A percentile compares a stretch with the other conserved stretches of the same genome.
These are phyloP conservation scores for Muscicapa comitata DNA, from an alignment of 2,797 vertebrate genomes.

Conservation along the genomic window DNA sequence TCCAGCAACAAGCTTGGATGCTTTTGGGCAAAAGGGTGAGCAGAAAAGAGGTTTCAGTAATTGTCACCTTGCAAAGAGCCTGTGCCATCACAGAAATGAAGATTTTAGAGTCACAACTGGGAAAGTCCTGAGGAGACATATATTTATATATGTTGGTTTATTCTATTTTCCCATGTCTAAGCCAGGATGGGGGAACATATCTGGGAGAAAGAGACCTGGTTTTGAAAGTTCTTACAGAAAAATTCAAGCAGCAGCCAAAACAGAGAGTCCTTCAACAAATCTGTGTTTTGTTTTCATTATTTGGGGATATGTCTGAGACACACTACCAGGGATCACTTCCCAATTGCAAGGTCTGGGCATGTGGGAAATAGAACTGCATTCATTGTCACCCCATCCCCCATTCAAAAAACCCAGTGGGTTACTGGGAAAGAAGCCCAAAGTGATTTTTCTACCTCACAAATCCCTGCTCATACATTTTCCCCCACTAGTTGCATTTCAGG, in stretches of 20 bases:
- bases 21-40: not conserved
- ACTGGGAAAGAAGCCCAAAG: not conserved
- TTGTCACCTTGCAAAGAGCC: not conserved
- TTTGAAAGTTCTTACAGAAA: not conserved
- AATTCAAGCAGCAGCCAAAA: not conserved
- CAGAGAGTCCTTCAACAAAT: not conserved
- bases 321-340: not conserved
- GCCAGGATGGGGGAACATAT: not conserved
- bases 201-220: not conserved
- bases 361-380: not conserved
- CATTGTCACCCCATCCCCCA: not conserved
- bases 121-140: not conserved
- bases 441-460: constrained; percentile 3
- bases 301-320: not conserved
- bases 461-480: not conserved
- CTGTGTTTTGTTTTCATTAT: not conserved
- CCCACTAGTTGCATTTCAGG: not conserved
- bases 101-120: not conserved
- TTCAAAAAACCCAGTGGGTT: not conserved
- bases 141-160: not conserved
- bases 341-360: not conserved
- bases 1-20: not conserved
- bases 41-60: not conserved
- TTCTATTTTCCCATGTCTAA: fast-evolving
- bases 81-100: not conserved